Percentiles rank a stretch among this genome's conserved stretches.
Evolutionary conservation across 2,888 invertebrate genomes (phyloP).

Genomic region (Autographa pulchrina): DNA sequence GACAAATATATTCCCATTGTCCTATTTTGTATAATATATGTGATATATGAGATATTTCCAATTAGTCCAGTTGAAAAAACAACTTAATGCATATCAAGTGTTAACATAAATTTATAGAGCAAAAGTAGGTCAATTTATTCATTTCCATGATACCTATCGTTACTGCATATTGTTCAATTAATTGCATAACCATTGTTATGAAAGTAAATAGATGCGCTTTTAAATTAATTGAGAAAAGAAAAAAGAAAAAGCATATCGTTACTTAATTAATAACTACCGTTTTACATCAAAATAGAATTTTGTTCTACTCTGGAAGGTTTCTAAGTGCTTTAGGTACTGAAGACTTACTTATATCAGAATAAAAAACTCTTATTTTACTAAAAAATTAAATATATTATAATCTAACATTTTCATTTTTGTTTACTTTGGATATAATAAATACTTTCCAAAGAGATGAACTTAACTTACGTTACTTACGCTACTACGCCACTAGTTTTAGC

Average conservation of each 20-base stretch:
- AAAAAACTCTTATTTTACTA: no score
- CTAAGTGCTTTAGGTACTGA: no score
- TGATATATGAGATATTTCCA: background rate
- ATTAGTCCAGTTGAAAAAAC: background rate
- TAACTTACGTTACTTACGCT: slow-evolving; percentile 4
- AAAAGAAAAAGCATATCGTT: background rate
- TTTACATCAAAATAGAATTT: no score
- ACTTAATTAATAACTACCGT: background rate
- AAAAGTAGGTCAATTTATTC: slow-evolving; percentile 3
- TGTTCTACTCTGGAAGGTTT: no score
- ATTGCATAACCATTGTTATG: slow-evolving; percentile 2
- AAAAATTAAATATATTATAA: no score
- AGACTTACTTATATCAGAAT: no score
- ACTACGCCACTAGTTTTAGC: background rate
- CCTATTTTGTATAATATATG: background rate
- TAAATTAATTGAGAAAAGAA: background rate
- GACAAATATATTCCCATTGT: no score
- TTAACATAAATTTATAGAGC: background rate
- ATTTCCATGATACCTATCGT: slow-evolving; percentile 4
- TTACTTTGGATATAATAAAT: background rate
- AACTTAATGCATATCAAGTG: background rate
- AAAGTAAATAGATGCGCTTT: background rate
- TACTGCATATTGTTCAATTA: background rate
- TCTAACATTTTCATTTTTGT: no score
- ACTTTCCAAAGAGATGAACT: background rate